phyloP scores from a whole-genome alignment of 2,888 invertebrate genomes.

The Autographa gamma region DNA sequence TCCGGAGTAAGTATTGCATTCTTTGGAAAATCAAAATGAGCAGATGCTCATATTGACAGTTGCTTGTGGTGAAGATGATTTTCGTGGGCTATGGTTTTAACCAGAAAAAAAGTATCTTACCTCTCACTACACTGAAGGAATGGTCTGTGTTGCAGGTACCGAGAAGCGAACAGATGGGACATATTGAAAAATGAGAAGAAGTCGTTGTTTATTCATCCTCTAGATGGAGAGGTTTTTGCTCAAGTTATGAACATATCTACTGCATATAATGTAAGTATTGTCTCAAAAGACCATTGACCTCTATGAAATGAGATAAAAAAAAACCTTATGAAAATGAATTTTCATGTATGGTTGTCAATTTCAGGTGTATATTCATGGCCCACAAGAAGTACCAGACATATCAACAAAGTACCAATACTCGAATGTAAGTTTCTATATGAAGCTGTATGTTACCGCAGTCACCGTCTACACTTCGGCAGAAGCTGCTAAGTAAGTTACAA shows the following conservation, averaged over 20 bases:
- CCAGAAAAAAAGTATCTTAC: no score
- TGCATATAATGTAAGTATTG: constrained; percentile 89
- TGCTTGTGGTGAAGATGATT: no score
- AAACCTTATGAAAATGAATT: background rate
- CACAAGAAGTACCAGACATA: constrained; percentile 91
- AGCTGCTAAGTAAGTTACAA: constrained; percentile 82
- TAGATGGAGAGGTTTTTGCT: constrained; percentile 93
- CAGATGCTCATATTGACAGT: no score
- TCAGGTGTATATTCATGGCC: constrained; percentile 91
- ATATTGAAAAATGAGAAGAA: constrained; percentile 74
- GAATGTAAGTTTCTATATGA: constrained; percentile 87
- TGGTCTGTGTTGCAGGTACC: constrained; percentile 80
- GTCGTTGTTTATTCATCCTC: constrained; percentile 90
- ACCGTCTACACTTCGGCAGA: constrained; percentile 89
- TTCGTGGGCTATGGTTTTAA: no score
- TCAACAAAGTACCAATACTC: constrained; percentile 89
- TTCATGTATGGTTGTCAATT: constrained; percentile 7
- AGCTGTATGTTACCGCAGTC: constrained; percentile 89
- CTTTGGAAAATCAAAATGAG: background rate
- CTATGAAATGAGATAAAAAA: no score
- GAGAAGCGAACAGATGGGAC: constrained; percentile 89
- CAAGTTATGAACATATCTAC: constrained; percentile 92
- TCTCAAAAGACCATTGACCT: no score
- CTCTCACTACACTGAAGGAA: no score
- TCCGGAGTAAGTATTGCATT: constrained; percentile 80